Conservation (phyloP, 2,797 vertebrate genomes). For the Crypturellus tataupa region DNA sequence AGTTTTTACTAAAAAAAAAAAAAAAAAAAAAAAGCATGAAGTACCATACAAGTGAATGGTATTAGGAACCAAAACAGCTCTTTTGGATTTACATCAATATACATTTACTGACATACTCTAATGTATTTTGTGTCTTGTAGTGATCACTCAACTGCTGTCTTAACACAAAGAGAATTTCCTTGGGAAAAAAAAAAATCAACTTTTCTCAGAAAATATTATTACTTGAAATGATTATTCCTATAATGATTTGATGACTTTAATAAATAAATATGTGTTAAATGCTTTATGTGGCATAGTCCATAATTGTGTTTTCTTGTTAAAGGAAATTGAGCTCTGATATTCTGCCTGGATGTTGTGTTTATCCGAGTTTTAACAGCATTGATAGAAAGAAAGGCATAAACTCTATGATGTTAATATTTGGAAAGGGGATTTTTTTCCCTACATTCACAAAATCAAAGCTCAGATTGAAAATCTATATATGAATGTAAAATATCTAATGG, state of each 20-base stretch:
- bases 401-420: background rate
- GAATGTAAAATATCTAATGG: background rate
- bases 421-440: background rate
- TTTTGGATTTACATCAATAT: background rate
- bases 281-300: rapidly evolving
- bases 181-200: background rate
- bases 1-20: background rate
- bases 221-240: background rate
- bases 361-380: background rate
- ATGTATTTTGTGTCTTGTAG: background rate
- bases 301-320: background rate
- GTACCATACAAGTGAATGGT: background rate
- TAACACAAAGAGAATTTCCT: background rate
- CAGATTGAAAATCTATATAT: background rate
- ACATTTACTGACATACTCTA: background rate
- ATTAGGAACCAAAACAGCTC: background rate
- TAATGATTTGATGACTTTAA: background rate
- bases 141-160: background rate
- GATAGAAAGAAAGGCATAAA: background rate
- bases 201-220: background rate
- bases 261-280: background rate
- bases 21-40: background rate
- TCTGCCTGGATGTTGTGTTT: background rate
- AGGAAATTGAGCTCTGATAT: background rate
- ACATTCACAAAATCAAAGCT: background rate